Base-by-base conservation (phyloP, 2,888 invertebrate genomes). In the Drosophila mercatorum region DNA sequence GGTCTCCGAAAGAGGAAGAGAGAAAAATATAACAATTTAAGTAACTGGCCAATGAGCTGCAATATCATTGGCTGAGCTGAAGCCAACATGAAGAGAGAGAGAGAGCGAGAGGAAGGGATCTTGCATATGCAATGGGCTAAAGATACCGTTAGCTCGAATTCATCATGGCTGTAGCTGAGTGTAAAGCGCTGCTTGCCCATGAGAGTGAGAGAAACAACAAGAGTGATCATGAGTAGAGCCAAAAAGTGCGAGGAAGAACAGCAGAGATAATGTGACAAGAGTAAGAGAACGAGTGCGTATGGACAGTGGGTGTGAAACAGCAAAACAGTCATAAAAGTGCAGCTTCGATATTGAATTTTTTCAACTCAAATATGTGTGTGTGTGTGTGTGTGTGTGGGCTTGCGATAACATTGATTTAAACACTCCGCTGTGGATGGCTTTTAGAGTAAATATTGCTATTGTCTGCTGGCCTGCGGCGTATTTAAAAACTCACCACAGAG, bases 401-500 rank as follows among this genome's bases (percentile, higher is more conserved):
- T 43, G 28, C 43, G 58, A 75, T 66, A 76, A 66, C 55, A 62
- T 75, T 75, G 72, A 57, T 40, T 57, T 28, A 68, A 46, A n/a
- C 11, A 40, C 44, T 41, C 11, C 55, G 44, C 40, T 43, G 41
- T 43, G 38, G 57, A 53, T 72, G 59, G 57, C 60, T 68, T 72
- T 72, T 40, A 56, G 43, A 57, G 57, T 57, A 57, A 57, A 57
- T 57, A 44, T 57, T 60, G 28, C 57, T 52, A 56, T 73, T 73
- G 71, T 58, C 53, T 71, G 38, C 44, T 57, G 17, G 46, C 66
- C 72, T 59, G 61, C 53, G 66, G 72, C 62, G 56, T 62, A 46
- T 46, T 46, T 26, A 46, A 46, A 73, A 78, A 68, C 64, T 61
- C 74, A 61, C 74, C 68, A 74, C 68, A 53, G 59, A 56, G 56